Percentiles rank a stretch among this genome's conserved stretches.
Evolutionary conservation across 2,113 vertebrate genomes (phyloP).

Genomic region (Ia io): DNA sequence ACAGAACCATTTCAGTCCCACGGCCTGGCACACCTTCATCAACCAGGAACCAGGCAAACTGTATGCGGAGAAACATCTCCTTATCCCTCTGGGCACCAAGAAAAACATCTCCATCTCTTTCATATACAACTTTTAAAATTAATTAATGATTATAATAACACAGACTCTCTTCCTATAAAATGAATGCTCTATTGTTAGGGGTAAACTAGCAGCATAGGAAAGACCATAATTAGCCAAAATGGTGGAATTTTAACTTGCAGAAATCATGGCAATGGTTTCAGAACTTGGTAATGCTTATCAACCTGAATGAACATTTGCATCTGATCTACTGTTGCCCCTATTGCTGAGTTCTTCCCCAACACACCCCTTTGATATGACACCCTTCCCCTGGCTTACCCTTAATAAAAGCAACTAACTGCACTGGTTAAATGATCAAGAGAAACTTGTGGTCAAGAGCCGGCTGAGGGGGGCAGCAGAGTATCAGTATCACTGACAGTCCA

Average conservation of each 20-base stretch:
- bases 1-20: not conserved
- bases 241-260: not conserved
- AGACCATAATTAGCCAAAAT: not conserved
- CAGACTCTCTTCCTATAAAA: not conserved
- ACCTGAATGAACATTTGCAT: not conserved
- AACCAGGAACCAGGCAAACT: slow-evolving; percentile 7
- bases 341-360: not conserved
- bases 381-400: not conserved
- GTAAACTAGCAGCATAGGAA: not conserved
- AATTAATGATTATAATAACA: not conserved
- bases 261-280: not conserved
- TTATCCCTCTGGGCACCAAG: not conserved
- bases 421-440: slow-evolving; percentile 7
- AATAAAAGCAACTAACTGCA: slow-evolving; percentile 19
- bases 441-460: not conserved
- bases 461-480: not conserved
- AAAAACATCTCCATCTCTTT: not conserved
- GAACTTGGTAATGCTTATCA: not conserved
- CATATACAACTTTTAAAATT: slow-evolving; percentile 5
- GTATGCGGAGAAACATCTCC: not conserved
- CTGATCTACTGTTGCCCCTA: not conserved
- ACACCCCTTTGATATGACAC: not conserved
- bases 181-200: not conserved
- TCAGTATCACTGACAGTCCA: not conserved
- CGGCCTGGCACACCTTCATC: not conserved